A percentile compares a stretch with the other conserved stretches of the same genome.
phyloP scores from a whole-genome alignment of 2,888 invertebrate genomes.

The Stenodera caucasica region DNA sequence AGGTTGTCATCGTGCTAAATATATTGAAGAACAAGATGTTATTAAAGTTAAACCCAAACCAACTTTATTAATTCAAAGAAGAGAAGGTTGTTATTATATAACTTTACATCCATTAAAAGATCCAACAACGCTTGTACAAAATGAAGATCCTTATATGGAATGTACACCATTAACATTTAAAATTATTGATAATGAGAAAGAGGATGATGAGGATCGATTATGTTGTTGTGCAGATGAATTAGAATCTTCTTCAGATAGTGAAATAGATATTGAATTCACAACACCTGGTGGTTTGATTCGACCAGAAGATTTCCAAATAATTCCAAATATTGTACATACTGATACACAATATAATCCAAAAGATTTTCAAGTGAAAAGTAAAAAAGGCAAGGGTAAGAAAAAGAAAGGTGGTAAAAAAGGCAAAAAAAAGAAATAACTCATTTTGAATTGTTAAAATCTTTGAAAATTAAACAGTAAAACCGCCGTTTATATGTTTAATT shows the following conservation, averaged over 20 bases:
- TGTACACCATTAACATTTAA: constrained; percentile 70
- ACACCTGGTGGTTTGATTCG: constrained; percentile 71
- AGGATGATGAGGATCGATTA: constrained; percentile 57
- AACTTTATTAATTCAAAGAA: constrained; percentile 66
- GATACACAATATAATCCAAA: constrained; percentile 65
- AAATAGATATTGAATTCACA: constrained; percentile 72
- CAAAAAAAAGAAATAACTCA: no score
- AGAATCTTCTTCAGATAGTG: constrained; percentile 60
- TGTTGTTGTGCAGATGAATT: constrained; percentile 32
- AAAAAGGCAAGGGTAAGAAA: constrained; percentile 29
- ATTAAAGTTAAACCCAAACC: constrained; percentile 62
- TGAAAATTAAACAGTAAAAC: no score
- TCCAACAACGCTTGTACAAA: constrained; percentile 59
- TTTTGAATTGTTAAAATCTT: no score
- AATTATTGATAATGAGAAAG: constrained; percentile 60
- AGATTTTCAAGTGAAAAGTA: constrained; percentile 50
- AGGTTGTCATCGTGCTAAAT: constrained; percentile 21
- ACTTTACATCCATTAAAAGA: constrained; percentile 70
- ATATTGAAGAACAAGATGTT: constrained; percentile 51
- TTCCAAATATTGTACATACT: constrained; percentile 58
- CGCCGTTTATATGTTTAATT: not conserved
- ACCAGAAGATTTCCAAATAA: constrained; percentile 57
- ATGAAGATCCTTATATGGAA: constrained; percentile 69
- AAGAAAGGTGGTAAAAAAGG: constrained; percentile 19
- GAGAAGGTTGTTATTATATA: constrained; percentile 66